Conservation (phyloP, 2,797 vertebrate species). For the Rhyacichthys aspro region DNA sequence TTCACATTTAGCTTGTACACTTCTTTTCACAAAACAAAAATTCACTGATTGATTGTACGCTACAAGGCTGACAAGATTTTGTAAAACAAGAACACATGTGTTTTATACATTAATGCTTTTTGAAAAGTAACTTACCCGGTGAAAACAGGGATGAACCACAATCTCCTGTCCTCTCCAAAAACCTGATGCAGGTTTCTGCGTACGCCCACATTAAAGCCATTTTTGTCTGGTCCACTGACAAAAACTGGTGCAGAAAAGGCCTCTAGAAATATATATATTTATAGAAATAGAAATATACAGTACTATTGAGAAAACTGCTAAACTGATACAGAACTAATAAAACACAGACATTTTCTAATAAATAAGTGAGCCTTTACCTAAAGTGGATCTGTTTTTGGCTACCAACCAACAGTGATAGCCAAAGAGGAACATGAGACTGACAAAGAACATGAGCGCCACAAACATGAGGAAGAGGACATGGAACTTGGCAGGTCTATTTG, state of each 20-base stretch:
- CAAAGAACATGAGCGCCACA: constrained; percentile 96
- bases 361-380: constrained; percentile 83
- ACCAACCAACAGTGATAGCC: constrained; percentile 98
- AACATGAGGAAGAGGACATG: constrained; percentile 97
- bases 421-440: constrained; percentile 97
- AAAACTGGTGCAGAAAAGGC: constrained; percentile 95
- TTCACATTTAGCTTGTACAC: constrained; percentile 6
- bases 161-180: constrained; percentile 90
- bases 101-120: no score
- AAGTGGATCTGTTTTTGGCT: constrained; percentile 93
- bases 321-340: no score
- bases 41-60: no score
- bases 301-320: not conserved
- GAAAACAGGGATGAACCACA: constrained; percentile 92
- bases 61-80: no score
- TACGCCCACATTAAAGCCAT: constrained; percentile 92
- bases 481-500: constrained; percentile 90
- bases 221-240: constrained; percentile 90
- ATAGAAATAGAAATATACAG: not conserved
- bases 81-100: no score
- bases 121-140: constrained; percentile 83
- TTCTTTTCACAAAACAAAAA: not conserved
- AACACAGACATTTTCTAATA: constrained; percentile 8
- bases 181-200: constrained; percentile 92
- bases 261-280: constrained; percentile 79